Percentiles rank a stretch among this genome's conserved stretches.
Conservation (phyloP, 2,113 vertebrate genomes). For the Asarcornis scutulata region DNA sequence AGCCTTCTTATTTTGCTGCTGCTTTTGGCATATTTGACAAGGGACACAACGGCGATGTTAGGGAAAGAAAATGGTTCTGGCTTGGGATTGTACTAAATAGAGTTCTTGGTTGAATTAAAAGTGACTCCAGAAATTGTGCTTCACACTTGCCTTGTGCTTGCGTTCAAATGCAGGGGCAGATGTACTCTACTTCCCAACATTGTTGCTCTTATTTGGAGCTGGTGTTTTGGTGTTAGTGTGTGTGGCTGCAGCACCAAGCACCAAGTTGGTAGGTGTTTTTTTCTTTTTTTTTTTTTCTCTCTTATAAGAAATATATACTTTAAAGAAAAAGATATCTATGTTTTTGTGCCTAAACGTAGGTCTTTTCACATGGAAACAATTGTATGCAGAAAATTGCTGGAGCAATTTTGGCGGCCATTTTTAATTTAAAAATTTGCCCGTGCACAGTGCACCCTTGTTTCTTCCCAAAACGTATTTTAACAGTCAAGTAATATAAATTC, state of each 20-base stretch:
- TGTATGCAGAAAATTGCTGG: slow-evolving; percentile 51
- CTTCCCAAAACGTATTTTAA: slow-evolving; percentile 32
- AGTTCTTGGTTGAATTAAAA: neutral
- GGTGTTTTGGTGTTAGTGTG: neutral
- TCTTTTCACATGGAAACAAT: slow-evolving; percentile 61
- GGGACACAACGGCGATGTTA: neutral
- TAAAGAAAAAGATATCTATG: too few species aligned
- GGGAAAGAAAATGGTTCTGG: neutral
- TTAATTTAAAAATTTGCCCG: slow-evolving; percentile 42
- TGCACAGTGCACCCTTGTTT: slow-evolving; percentile 31
- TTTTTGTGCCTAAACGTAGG: neutral
- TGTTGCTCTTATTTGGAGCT: neutral
- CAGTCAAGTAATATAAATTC: slow-evolving; percentile 30
- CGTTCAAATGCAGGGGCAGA: neutral
- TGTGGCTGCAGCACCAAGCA: neutral
- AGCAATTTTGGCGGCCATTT: slow-evolving; percentile 57
- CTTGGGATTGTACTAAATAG: neutral
- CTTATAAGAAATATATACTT: too few species aligned
- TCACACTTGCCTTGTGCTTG: neutral
- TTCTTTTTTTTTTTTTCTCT: too few species aligned
- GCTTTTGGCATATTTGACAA: neutral
- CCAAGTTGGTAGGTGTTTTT: neutral
- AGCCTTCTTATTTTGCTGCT: neutral
- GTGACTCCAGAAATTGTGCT: neutral
- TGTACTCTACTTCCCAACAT: neutral